Conservation (phyloP, 1,140 invertebrate species). For the Lamellibrachia luymesi region DNA sequence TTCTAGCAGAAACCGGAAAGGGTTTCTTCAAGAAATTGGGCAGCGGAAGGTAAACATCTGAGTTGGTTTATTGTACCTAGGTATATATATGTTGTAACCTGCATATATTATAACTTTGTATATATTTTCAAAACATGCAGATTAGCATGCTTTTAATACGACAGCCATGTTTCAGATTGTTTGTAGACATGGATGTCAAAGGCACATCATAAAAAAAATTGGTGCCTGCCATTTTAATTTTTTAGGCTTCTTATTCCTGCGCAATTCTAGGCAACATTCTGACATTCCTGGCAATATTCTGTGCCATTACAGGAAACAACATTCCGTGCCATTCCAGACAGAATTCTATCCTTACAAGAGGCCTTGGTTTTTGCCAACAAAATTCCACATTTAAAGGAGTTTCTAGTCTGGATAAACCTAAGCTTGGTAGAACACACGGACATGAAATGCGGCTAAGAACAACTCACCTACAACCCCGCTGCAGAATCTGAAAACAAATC, state of each 20-base stretch:
- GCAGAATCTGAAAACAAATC: slow-evolving; percentile 43
- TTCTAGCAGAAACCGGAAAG: too few species aligned
- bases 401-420: neutral
- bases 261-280: neutral
- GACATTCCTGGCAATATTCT: neutral
- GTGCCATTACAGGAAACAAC: neutral
- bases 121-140: too few species aligned
- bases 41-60: too few species aligned
- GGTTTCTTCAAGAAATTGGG: too few species aligned
- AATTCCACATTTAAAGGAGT: neutral
- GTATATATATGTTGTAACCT: too few species aligned
- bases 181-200: too few species aligned
- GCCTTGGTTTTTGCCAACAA: neutral
- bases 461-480: slow-evolving; percentile 52
- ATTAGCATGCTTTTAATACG: too few species aligned
- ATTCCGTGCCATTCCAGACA: neutral
- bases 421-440: neutral
- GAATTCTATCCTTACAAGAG: neutral
- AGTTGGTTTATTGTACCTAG: too few species aligned
- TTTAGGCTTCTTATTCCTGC: neutral
- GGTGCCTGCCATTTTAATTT: neutral
- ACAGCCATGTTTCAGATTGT: too few species aligned
- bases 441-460: neutral
- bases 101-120: too few species aligned
- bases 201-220: neutral